phyloP scores from a whole-genome alignment of 64 coral and sea anemone genomes.

The Anthopleura sola region DNA sequence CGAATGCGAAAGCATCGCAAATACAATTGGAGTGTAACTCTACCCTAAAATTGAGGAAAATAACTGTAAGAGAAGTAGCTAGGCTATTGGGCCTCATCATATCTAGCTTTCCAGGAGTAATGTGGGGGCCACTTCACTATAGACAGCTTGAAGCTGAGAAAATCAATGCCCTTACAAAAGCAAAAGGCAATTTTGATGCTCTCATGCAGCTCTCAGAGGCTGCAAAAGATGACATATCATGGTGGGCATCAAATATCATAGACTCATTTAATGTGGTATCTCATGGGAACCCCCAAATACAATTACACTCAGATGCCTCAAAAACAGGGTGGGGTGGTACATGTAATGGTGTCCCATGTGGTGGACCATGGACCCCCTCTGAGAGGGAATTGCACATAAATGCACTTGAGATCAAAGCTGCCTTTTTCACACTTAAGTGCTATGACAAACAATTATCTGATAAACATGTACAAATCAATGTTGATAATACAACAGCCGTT shows the following conservation, averaged over 20 bases:
- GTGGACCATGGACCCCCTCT: conserved; percentile 22
- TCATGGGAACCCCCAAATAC: conserved; percentile 11
- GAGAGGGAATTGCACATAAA: conserved; percentile 33
- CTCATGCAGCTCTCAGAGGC: conserved; percentile 21
- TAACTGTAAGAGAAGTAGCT: conserved; percentile 24
- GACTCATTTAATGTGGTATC: conserved; percentile 34
- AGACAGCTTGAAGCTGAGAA: conserved; percentile 52
- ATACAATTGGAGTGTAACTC: conserved; percentile 5
- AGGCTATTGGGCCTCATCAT: conserved; percentile 38
- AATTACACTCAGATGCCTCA: conserved; percentile 58
- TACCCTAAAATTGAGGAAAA: conserved; percentile 29
- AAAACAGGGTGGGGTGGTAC: conserved; percentile 43
- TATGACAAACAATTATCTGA: conserved; percentile 19
- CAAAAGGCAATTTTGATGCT: conserved; percentile 42
- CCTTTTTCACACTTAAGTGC: conserved; percentile 37
- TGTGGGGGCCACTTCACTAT: conserved; percentile 45
- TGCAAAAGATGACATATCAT: conserved; percentile 34
- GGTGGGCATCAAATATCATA: conserved; percentile 35
- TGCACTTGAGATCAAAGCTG: conserved; percentile 22
- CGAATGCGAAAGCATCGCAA: too few relatives aligned
- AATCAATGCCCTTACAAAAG: conserved; percentile 20
- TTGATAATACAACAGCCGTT: conserved; percentile 60
- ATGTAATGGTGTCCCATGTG: conserved; percentile 14
- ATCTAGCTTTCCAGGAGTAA: conserved; percentile 31
- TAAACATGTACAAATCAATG: conserved; percentile 52